Conservation (phyloP, 2,113 vertebrate species). For the Ibidorhyncha struthersii region DNA sequence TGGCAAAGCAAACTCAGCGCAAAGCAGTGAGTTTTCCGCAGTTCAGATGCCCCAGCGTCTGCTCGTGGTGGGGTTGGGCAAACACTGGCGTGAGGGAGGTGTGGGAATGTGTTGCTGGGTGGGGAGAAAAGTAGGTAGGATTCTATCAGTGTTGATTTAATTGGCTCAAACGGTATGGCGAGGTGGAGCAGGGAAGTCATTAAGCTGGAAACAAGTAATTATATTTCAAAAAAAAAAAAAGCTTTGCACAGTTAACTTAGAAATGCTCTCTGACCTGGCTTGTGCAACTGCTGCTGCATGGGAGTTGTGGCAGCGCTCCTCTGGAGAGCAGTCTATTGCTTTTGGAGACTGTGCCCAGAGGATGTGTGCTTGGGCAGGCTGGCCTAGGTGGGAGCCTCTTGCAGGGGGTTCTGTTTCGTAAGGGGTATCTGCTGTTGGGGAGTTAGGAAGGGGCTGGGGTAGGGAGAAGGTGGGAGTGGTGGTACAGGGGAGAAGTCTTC, state of each 20-base stretch:
- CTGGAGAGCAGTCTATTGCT: too few relatives aligned
- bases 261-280: background rate
- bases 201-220: constrained; percentile 39
- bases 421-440: background rate
- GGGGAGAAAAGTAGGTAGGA: background rate
- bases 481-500: background rate
- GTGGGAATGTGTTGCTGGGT: background rate
- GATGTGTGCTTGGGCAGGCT: fast-evolving
- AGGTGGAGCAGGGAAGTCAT: constrained; percentile 18
- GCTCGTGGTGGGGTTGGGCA: background rate
- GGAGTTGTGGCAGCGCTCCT: background rate
- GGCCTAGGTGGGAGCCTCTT: background rate
- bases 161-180: background rate
- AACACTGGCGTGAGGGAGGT: background rate
- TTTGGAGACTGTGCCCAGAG: background rate
- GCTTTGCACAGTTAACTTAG: background rate
- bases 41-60: fast-evolving
- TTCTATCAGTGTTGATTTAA: background rate
- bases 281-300: background rate
- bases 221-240: background rate
- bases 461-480: background rate
- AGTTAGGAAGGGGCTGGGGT: background rate
- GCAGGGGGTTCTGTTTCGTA: background rate
- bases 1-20: background rate
- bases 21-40: fast-evolving